Evolutionary conservation across 2,113 vertebrate genomes (phyloP), one percentile per base, ranked within the genome.

Genomic region (Apteryx mantelli): DNA sequence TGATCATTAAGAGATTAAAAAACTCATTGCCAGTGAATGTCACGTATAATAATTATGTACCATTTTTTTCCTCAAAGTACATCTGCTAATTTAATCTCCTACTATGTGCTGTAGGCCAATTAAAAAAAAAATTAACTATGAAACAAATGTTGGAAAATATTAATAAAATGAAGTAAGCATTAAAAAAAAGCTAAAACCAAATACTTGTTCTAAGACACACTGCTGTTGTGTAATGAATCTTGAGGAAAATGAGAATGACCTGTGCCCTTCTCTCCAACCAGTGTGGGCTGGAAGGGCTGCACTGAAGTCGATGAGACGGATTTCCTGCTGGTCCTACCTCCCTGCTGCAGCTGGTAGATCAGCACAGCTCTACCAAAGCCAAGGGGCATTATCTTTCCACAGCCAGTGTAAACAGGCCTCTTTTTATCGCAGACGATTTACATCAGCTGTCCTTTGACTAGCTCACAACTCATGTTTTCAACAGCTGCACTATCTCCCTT

Each of bases 181-280:
- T 53, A 36, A 11, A 34, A 53, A 52, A 68, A 40, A 9, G 16
- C 46, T 7, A 66, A 50, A 44, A 0, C 40, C 68, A 71, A 25
- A 20, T 2, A 2, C 26, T 88, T 9, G 13, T 22, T 46, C 60
- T 28, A 48, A 42, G 36, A 34, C 42, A 30, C 1, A 1, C 9
- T 7, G 7, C 22, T 50, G 38, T 36, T 13, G 0, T 10, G 30
- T 36, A 25, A 44, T 40, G 38, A 9, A 16, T 9, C 13, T 30
- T 0, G 0, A 42, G 50, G 69, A 44, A 26, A 3, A 3, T 0
- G 1, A 30, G 30, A 34, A 48, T 22, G 36, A 20, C 63, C 34
- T 2, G 0, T 25, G 34, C 9, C 24, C n/a, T 61, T 48, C n/a
- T 48, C 50, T 38, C 34, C 69, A 36, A 16, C 34, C 26, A 25